Base-by-base conservation (phyloP, 2,888 invertebrate species). In the Halictus ligatus region DNA sequence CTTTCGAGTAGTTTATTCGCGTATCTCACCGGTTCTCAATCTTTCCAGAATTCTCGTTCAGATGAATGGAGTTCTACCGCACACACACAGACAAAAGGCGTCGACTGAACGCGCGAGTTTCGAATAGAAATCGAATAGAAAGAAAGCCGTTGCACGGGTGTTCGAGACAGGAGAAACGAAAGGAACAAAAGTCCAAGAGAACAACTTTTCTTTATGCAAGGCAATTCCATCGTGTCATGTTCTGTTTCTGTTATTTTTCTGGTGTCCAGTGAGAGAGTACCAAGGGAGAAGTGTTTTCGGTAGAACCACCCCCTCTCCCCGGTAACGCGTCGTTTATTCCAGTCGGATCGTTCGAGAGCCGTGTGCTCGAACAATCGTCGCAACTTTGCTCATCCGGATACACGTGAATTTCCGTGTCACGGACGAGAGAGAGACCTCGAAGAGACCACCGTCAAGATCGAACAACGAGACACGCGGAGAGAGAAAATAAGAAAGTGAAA, bases 181-280 rank as follows among this genome's bases (percentile, higher is more conserved):
- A 58, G 21, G 58, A 50, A 21, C 72, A 35, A 67, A 67, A 60
- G 15, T 29, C 29, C 8, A n/a, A 50, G 25, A 80, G 81, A 60
- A 91, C 91, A 93, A 93, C 93, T 94, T 94, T 94, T 94, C 94
- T 94, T 94, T 94, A 93, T 94, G 94, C 94, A 93, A 92, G 80
- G 89, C 92, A 93, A 92, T 92, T 92, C 25, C 86, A 78, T 77
- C 69, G 77, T 79, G 25, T 84, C 72, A 43, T 79, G 58, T 54
- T 72, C 78, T 54, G 50, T 58, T 72, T 85, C 54, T 43, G 43
- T 50, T 79, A 48, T 83, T 87, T 84, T 69, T 79, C n/a, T 58
- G 46, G 80, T 75, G 60, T 84, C n/a, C 35, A 75, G 43, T 84
- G 82, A 80, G 69, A 80, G 78, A 74, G 80, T 83, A 80, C 21